phyloP scores from a whole-genome alignment of 2,797 vertebrate species.

The Sparidentex hasta region DNA sequence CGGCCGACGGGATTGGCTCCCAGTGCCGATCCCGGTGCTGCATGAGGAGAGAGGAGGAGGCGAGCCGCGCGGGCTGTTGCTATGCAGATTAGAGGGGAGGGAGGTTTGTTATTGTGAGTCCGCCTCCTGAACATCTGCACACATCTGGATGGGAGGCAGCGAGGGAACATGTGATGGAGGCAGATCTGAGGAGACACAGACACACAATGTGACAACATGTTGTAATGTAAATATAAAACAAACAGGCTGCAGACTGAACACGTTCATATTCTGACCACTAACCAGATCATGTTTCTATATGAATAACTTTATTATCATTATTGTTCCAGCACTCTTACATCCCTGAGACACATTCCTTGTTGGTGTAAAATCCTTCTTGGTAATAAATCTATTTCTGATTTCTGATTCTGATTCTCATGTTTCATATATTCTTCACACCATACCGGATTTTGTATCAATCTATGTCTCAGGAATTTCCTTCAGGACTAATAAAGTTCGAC shows the following conservation, averaged over 20 bases:
- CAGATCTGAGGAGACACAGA: background rate
- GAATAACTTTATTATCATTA: too few relatives aligned
- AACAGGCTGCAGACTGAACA: background rate
- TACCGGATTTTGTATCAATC: too few relatives aligned
- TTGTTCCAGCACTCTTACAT: too few relatives aligned
- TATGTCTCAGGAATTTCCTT: too few relatives aligned
- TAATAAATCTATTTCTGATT: too few relatives aligned
- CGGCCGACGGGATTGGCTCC: constrained; percentile 75
- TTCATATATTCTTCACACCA: too few relatives aligned
- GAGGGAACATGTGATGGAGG: background rate
- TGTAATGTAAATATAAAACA: background rate
- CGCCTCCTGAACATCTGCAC: background rate
- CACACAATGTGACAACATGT: too few relatives aligned
- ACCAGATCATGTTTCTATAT: background rate
- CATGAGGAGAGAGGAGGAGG: constrained; percentile 17
- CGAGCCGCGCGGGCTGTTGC: constrained; percentile 67
- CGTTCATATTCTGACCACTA: background rate
- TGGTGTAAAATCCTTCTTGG: too few relatives aligned
- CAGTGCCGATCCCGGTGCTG: constrained; percentile 27
- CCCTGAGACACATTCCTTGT: too few relatives aligned
- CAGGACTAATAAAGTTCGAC: too few relatives aligned
- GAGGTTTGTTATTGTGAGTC: background rate
- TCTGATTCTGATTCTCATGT: too few relatives aligned
- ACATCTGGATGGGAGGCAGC: background rate
- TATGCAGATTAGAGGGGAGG: constrained; percentile 69